phyloP scores from a whole-genome alignment of 2,797 vertebrate species.

The Adrianichthys oophorus region DNA sequence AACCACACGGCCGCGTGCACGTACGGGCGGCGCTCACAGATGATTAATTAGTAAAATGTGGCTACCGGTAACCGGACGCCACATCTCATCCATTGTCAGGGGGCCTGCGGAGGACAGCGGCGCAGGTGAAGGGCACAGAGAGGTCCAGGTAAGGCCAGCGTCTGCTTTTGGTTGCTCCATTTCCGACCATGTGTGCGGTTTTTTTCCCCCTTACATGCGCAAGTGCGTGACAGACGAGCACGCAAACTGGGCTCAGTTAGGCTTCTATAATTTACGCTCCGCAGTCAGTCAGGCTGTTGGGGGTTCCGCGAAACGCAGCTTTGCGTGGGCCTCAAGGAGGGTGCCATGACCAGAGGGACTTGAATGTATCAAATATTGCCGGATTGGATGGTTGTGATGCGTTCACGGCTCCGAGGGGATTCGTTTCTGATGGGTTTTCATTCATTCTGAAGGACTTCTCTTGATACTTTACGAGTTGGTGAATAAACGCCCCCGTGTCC shows the following conservation, averaged over 20 bases:
- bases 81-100: conserved; percentile 12
- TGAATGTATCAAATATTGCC: no score
- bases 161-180: not conserved
- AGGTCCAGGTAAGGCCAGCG: conserved; percentile 41
- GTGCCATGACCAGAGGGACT: not conserved
- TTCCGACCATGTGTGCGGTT: conserved; percentile 32
- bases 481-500: conserved; percentile 46
- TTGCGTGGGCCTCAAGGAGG: conserved; percentile 11
- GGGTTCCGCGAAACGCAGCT: conserved; percentile 26
- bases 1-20: conserved; percentile 16
- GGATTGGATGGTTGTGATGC: not conserved
- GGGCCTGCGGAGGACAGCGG: conserved; percentile 24
- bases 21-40: conserved; percentile 6
- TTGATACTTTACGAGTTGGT: conserved; percentile 30
- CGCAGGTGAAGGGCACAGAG: conserved; percentile 20
- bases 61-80: conserved; percentile 46
- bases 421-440: conserved; percentile 21
- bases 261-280: conserved; percentile 66
- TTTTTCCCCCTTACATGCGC: not conserved
- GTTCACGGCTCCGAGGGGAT: not conserved
- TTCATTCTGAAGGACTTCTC: conserved; percentile 5
- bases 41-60: conserved; percentile 59
- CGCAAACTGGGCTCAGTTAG: conserved; percentile 35
- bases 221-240: conserved; percentile 40
- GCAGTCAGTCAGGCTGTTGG: conserved; percentile 51